phyloP scores from a whole-genome alignment of 2,113 vertebrate species.

The Theristicus caerulescens region DNA sequence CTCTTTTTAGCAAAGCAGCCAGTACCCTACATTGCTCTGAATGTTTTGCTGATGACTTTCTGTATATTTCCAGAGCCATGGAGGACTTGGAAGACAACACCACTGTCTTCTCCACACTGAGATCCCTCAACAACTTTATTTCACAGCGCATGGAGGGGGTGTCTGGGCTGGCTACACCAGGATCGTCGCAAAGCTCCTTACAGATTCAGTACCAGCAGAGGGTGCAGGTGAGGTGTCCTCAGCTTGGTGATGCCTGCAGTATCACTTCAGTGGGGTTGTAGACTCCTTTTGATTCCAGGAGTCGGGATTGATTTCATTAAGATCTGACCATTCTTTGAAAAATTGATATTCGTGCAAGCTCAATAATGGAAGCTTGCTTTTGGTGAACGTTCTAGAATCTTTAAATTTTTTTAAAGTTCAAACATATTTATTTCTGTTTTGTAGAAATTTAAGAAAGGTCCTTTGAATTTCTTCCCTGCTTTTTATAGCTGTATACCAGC shows the following conservation, averaged over 20 bases:
- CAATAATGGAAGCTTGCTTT: not conserved
- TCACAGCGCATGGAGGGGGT: conserved; percentile 70
- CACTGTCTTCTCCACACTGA: conserved; percentile 86
- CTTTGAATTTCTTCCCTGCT: not conserved
- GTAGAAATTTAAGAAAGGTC: not conserved
- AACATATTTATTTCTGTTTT: not conserved
- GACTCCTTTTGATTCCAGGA: not conserved
- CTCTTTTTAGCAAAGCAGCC: not conserved
- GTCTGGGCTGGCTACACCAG: conserved; percentile 38
- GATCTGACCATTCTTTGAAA: not conserved
- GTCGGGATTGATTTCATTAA: not conserved
- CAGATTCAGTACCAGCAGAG: conserved; percentile 87
- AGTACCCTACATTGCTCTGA: not conserved
- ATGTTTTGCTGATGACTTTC: not conserved
- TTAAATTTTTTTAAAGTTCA: not conserved
- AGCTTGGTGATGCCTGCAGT: not conserved
- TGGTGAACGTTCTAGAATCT: not conserved
- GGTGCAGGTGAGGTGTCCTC: conserved; percentile 79
- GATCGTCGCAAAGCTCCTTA: conserved; percentile 54
- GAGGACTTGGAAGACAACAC: conserved; percentile 87
- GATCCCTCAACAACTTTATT: conserved; percentile 90
- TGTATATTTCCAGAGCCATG: conserved; percentile 64
- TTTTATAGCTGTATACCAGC: not conserved
- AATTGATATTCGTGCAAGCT: not conserved
- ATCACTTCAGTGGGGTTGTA: not conserved